These are phyloP conservation scores for Helicoverpa armigera DNA, from an alignment of 1,140 invertebrate genomes.

Conservation along the genomic window DNA sequence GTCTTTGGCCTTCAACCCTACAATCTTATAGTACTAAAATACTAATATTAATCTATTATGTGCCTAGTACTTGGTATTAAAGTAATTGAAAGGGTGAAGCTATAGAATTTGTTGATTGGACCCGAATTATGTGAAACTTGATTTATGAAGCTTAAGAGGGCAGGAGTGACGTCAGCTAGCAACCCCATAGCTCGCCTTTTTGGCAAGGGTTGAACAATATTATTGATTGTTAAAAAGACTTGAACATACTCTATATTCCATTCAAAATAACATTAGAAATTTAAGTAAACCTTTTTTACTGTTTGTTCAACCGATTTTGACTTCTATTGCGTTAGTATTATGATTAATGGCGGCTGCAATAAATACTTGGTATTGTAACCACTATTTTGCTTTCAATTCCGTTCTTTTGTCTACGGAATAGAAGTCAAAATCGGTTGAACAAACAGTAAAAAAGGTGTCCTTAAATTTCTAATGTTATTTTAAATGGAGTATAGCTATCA, in stretches of 20 bases:
- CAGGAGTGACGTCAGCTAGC: neutral
- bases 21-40: slow-evolving; percentile 13
- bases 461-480: no score
- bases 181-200: neutral
- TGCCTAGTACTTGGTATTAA: slow-evolving; percentile 10
- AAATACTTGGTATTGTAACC: no score
- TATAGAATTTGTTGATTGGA: slow-evolving; percentile 39
- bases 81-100: slow-evolving; percentile 3
- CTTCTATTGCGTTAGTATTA: no score
- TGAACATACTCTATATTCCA: neutral
- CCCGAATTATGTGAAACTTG: slow-evolving; percentile 20
- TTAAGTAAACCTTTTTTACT: no score
- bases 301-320: no score
- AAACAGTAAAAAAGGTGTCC: no score
- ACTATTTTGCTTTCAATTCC: no score
- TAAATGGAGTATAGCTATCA: no score
- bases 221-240: neutral
- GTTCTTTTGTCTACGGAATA: no score
- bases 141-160: slow-evolving; percentile 13
- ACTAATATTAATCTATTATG: slow-evolving; percentile 40
- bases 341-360: no score
- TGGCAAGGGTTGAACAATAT: slow-evolving; percentile 9
- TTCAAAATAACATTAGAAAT: no score
- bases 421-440: no score
- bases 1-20: slow-evolving; percentile 16